phyloP scores from a whole-genome alignment of 37 sponge, comb jelly and placozoan species.

The Chondrilla cf. caribensis region DNA sequence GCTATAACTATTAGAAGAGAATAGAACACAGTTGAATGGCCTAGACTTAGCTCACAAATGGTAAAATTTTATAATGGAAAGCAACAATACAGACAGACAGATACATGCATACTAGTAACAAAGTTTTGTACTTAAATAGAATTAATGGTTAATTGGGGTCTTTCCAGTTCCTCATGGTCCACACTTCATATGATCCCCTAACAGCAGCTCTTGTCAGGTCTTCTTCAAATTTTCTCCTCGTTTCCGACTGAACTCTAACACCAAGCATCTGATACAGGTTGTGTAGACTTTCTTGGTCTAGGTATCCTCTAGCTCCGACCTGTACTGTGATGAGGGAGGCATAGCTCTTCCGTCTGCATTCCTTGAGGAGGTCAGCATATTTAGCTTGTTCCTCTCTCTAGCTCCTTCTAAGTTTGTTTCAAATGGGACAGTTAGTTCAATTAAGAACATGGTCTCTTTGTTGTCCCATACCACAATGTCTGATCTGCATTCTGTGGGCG shows the following conservation, averaged over 20 bases:
- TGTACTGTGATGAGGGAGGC: background rate
- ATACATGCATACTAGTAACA: too few species aligned
- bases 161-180: background rate
- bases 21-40: too few species aligned
- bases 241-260: background rate
- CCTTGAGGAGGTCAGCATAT: background rate
- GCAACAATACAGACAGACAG: too few species aligned
- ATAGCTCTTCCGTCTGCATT: background rate
- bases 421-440: background rate
- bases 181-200: background rate
- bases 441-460: background rate
- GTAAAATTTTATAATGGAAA: too few species aligned
- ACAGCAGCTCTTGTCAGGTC: background rate
- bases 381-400: background rate
- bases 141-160: too few species aligned
- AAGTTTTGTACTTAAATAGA: too few species aligned
- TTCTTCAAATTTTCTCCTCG: background rate
- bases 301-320: background rate
- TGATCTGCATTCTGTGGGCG: background rate
- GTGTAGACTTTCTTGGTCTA: background rate
- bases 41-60: too few species aligned
- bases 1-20: too few species aligned
- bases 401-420: constrained; percentile 4
- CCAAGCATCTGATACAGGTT: background rate
- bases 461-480: background rate